Evolutionary conservation across 1,140 invertebrate genomes (phyloP), one percentile per base, ranked within the genome.

Genomic region (Bombus impatiens): DNA sequence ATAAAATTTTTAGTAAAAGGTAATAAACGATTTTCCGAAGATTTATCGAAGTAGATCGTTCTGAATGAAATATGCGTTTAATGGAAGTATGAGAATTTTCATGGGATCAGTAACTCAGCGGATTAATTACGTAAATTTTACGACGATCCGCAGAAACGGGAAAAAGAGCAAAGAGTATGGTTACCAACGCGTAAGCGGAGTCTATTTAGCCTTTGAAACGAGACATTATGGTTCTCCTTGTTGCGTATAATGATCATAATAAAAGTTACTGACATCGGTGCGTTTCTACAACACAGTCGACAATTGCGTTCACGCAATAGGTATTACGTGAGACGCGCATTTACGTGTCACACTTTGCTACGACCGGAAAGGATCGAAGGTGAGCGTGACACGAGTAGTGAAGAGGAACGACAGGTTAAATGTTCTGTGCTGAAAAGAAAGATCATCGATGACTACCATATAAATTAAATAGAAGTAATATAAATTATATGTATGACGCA

Each of bases 201-300:
- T 70, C 85, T 78, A 77, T 81, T 83, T 68, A 80, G 59, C 65
- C 67, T 70, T 35, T 65, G 40, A 70, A 84, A 89, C 81, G 78
- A 82, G 62, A 84, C 68, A 89, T 84, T 78, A 79, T 44, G 57
- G 84, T 25, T 22, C n/a, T 70, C 37, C 18, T 42, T 32, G 35
- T 65, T 78, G 68, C 68, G 28, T 81, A 80, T 81, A 84, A 82
- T 62, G 53, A 87, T 87, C 40, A 72, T 47, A 80, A 89, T 86
- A 88, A 77, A 78, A 88, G 87, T 80, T 70, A 86, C 44, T 53
- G 87, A 86, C 78, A 68, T 78, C 70, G 32, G 35, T 18, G 53
- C 68, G 82, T 90, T 87, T 57, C 82, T 76, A 78, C 42, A 82
- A 86, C 89, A 87, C 82, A 86, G 88, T 90, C 76, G 76, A 78